These are phyloP conservation scores for Drosophila anomalata DNA, from an alignment of 2,888 invertebrate genomes.

Conservation along the genomic window DNA sequence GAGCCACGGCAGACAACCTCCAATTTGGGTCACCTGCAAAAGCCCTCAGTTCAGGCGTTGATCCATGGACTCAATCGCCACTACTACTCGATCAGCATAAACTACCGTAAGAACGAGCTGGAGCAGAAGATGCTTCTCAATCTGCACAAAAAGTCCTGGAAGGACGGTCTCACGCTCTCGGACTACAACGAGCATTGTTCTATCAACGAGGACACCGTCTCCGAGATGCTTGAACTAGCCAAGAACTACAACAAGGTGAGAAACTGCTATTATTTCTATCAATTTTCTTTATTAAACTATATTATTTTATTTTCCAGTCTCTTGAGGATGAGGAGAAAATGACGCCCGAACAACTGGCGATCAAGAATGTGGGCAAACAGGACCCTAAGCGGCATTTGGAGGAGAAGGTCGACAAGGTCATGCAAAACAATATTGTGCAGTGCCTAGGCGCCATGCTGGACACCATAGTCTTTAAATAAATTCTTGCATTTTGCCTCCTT, in stretches of 20 bases:
- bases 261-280: background rate
- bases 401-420: slow-evolving; percentile 98
- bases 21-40: slow-evolving; percentile 98
- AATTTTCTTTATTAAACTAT: background rate
- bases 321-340: slow-evolving; percentile 99
- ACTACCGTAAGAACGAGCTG: slow-evolving; percentile 98
- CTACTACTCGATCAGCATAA: slow-evolving; percentile 99
- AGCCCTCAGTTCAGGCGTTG: slow-evolving; percentile 99
- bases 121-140: slow-evolving; percentile 99
- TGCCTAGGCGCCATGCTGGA: slow-evolving; percentile 98
- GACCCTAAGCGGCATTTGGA: slow-evolving; percentile 99
- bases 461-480: slow-evolving; percentile 93
- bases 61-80: slow-evolving; percentile 99
- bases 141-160: slow-evolving; percentile 99
- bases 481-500: slow-evolving; percentile 50
- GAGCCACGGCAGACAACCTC: slow-evolving; percentile 99
- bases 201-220: slow-evolving; percentile 96
- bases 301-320: slow-evolving; percentile 84
- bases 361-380: slow-evolving; percentile 99
- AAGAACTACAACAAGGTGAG: slow-evolving; percentile 96
- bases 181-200: slow-evolving; percentile 97
- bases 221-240: slow-evolving; percentile 98
- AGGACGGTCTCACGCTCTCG: slow-evolving; percentile 95
- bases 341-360: slow-evolving; percentile 99
- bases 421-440: slow-evolving; percentile 99